A percentile compares a stretch with the other conserved stretches of the same genome.
Conservation (phyloP, 2,888 invertebrate genomes). For the Plutella xylostella region DNA sequence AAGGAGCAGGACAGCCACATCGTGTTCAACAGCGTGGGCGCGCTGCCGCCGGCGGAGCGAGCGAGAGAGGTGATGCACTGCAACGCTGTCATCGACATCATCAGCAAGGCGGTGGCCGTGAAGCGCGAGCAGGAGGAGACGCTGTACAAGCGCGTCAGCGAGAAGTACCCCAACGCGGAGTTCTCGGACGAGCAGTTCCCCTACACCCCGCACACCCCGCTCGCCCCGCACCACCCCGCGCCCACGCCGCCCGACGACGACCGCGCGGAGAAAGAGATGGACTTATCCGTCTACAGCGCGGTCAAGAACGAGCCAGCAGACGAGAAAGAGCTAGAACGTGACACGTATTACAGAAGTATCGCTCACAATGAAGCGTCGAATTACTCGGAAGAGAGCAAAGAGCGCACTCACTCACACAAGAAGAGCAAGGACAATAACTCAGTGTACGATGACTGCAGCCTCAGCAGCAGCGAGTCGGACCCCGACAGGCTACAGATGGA, state of each 20-base stretch:
- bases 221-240: constrained; percentile 9
- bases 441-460: constrained; percentile 70
- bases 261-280: constrained; percentile 60
- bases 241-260: constrained; percentile 32
- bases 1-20: constrained; percentile 64
- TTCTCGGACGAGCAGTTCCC: constrained; percentile 48
- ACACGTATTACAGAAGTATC: constrained; percentile 32
- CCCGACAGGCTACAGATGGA: constrained; percentile 81
- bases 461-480: constrained; percentile 80
- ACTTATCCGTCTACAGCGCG: constrained; percentile 53
- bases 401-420: constrained; percentile 37
- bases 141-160: constrained; percentile 46
- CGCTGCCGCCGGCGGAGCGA: constrained; percentile 66
- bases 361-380: constrained; percentile 34
- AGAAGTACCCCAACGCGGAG: constrained; percentile 38
- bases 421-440: constrained; percentile 56
- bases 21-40: constrained; percentile 69
- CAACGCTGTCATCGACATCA: constrained; percentile 64
- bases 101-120: constrained; percentile 63
- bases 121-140: constrained; percentile 60
- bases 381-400: constrained; percentile 50
- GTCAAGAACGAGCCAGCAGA: constrained; percentile 50
- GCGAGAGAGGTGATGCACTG: constrained; percentile 66
- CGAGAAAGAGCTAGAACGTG: constrained; percentile 29
- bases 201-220: constrained; percentile 40